Base-by-base conservation (phyloP, 2,888 invertebrate genomes). In the Selenia dentaria region DNA sequence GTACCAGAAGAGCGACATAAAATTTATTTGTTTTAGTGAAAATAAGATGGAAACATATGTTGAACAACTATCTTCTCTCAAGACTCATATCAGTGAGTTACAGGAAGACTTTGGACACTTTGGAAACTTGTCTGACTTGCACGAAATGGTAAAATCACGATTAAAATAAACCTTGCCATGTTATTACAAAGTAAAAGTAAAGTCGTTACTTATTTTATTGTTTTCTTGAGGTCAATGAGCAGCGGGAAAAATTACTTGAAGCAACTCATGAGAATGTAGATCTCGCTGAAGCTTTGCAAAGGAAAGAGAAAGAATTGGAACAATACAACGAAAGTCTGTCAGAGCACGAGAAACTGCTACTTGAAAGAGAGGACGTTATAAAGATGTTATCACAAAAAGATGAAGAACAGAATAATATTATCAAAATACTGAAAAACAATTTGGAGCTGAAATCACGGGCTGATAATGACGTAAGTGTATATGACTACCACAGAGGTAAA, bases 11-110 rank as follows among this genome's bases (percentile, higher is more conserved):
- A n/a, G n/a, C n/a, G n/a, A n/a, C n/a, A n/a, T n/a, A n/a, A n/a
- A n/a, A n/a, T n/a, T n/a, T n/a, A n/a, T n/a, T n/a, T n/a, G n/a
- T 74, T 57, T 32, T 57, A 90, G 89, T 54, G 80, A 84, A 67
- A 53, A 31, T 2, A 84, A 87, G 68, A 78, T 83, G 74, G 65
- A 60, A 44, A 57, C 63, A 0, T 85, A 89, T 52, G 78, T 84
- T 57, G 59, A 77, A 13, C 80, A 89, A 57, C 57, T 90, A 28
- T 48, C 64, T 4, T 52, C 66, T 14, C 63, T 87, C 2, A 83
- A 84, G 60, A 63, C 54, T 35, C 71, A 82, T n/a, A 74, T 89
- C 16, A 46, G 57, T 10, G 69, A 79, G 49, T 51, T 88, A 24
- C 76, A 83, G 59, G 61, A 79, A 46, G 80, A 83, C 48, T 83